These are phyloP conservation scores for Phrynosoma platyrhinos DNA, from an alignment of 2,113 vertebrate species.

Conservation along the genomic window DNA sequence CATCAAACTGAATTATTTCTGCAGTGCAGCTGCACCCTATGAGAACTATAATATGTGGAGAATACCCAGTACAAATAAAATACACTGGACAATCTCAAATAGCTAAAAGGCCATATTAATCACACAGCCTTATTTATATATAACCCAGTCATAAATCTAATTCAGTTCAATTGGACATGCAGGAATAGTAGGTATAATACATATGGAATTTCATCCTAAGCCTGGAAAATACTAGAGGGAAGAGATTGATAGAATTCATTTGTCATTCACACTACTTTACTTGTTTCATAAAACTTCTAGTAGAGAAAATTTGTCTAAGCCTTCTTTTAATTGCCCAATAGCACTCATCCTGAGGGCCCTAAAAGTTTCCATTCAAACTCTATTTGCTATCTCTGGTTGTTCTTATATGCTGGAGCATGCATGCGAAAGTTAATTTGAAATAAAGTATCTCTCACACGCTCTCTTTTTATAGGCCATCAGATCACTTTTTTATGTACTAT, in stretches of 20 bases:
- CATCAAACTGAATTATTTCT: too few species aligned
- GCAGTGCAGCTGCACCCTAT: too few species aligned
- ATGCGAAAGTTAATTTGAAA: constrained; percentile 39
- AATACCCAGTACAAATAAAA: too few species aligned
- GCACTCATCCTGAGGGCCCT: not conserved
- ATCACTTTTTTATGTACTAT: constrained; percentile 38
- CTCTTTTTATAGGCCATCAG: constrained; percentile 34
- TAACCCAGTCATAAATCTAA: not conserved
- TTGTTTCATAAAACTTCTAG: not conserved
- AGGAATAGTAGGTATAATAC: too few species aligned
- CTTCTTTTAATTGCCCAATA: not conserved
- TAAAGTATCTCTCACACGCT: not conserved
- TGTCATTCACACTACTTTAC: too few species aligned
- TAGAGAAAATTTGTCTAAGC: not conserved
- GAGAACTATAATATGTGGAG: too few species aligned
- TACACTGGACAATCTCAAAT: too few species aligned
- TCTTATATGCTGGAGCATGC: not conserved
- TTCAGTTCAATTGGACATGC: not conserved
- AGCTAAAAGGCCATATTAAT: not conserved
- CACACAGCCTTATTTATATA: not conserved
- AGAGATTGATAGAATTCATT: not conserved
- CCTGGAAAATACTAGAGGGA: not conserved
- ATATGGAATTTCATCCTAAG: not conserved
- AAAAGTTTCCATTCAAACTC: constrained; percentile 23
- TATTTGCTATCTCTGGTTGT: not conserved